Evolutionary conservation across 2,113 vertebrate genomes (phyloP), one percentile per base, ranked within the genome.

Genomic region (Upupa epops): DNA sequence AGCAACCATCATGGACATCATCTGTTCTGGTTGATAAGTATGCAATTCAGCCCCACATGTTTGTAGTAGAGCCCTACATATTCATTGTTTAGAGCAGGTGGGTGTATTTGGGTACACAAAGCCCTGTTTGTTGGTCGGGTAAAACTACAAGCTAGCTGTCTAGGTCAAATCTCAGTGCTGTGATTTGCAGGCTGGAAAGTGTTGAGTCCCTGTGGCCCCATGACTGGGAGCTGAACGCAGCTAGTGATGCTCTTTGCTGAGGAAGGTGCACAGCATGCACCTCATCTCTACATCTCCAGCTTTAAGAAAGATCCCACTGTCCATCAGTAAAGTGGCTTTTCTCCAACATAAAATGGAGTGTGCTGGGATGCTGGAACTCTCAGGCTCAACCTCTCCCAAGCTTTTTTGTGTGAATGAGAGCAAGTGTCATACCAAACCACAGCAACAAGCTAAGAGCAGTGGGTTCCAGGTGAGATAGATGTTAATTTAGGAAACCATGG

Each of bases 161-260:
- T 61, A 46, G 42, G 22, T 54, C 31, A 63, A 66, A 52, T 8
- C 29, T 32, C 11, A 18, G 54, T 45, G 48, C 4, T 2, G 42
- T 88, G 46, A 21, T 66, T 55, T 66, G 22, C 72, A 80, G 80
- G 37, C 60, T 59, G 69, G 48, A 31, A 55, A 59, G 52, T 69
- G 13, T 9, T 52, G 48, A 51, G 16, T 22, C 4, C 28, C 17
- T 31, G 13, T 24, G 11, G n/a, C 6, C 3, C 8, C 34, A 0
- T n/a, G n/a, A n/a, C n/a, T n/a, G n/a, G n/a, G n/a, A n/a, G 55
- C 72, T 58, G 78, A 37, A 19, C 0, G 0, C 18, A 51, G 45
- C 15, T 0, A 0, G 13, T 17, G 82, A 51, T 36, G 60, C 46
- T 17, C 59, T 2, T 48, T 31, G 40, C n/a, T 37, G 36, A 46